Evolutionary conservation across 1,140 invertebrate species (phyloP).

Genomic region (Coelopa frigida): DNA sequence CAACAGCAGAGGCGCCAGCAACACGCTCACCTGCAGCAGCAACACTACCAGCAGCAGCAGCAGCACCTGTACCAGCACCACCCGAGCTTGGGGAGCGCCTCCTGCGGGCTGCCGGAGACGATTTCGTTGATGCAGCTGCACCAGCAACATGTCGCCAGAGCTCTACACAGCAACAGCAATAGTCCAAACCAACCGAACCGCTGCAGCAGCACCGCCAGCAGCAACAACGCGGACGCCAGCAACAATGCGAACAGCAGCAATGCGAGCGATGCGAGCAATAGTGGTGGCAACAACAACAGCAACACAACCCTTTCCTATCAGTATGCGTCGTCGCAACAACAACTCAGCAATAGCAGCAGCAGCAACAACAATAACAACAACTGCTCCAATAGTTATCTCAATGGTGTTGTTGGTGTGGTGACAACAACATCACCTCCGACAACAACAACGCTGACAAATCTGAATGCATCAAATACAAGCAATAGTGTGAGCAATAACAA

Average conservation of each 20-base stretch:
- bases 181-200: constrained; percentile 18
- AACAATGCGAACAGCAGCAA: constrained; percentile 19
- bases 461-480: constrained; percentile 10
- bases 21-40: constrained; percentile 44
- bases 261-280: constrained; percentile 25
- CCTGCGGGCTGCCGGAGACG: too few species aligned
- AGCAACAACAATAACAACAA: constrained; percentile 9
- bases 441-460: constrained; percentile 6
- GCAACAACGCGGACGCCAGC: constrained; percentile 19
- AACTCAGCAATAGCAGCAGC: constrained; percentile 20
- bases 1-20: constrained; percentile 22
- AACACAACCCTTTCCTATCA: constrained; percentile 44
- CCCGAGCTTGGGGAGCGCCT: constrained; percentile 27
- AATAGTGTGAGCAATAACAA: constrained; percentile 11
- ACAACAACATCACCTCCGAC: constrained; percentile 8
- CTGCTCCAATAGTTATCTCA: constrained; percentile 10
- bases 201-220: constrained; percentile 15
- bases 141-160: constrained; percentile 8
- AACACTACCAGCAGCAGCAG: constrained; percentile 43
- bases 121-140: too few species aligned
- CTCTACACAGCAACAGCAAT: constrained; percentile 17
- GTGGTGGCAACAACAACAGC: constrained; percentile 33
- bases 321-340: constrained; percentile 42
- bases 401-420: constrained; percentile 8
- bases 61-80: constrained; percentile 42